A percentile compares a stretch with the other conserved stretches of the same genome.
Evolutionary conservation across 2,113 vertebrate genomes (phyloP).

Genomic region (Protomyctophum bolini): DNA sequence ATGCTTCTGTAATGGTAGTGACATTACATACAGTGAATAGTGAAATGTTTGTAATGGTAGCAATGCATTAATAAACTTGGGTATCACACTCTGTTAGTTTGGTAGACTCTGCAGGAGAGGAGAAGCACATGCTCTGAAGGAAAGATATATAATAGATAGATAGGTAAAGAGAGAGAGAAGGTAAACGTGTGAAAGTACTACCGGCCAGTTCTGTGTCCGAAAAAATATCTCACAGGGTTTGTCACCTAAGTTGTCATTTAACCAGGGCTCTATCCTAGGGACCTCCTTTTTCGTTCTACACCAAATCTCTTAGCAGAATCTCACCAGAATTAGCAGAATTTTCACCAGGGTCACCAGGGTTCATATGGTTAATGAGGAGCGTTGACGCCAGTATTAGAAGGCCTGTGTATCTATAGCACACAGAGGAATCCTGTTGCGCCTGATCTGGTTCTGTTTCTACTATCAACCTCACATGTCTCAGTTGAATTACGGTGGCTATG

Average conservation of each 20-base stretch:
- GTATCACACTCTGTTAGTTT: conserved; percentile 4
- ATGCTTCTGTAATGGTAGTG: not conserved
- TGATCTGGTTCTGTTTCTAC: not conserved
- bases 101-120: conserved; percentile 9
- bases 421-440: not conserved
- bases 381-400: not conserved
- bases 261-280: too few relatives aligned
- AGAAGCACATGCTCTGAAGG: not conserved
- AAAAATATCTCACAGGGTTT: too few relatives aligned
- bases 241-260: too few relatives aligned
- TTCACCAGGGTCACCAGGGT: too few relatives aligned
- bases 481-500: not conserved
- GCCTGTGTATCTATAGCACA: not conserved
- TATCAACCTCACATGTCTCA: not conserved
- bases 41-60: not conserved
- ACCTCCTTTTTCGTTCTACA: too few relatives aligned
- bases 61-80: conserved; percentile 6
- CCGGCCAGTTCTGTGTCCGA: too few relatives aligned
- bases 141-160: too few relatives aligned
- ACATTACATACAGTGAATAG: not conserved
- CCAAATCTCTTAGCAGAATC: too few relatives aligned
- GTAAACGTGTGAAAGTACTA: too few relatives aligned
- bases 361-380: too few relatives aligned
- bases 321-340: too few relatives aligned
- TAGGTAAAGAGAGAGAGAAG: too few relatives aligned